A percentile compares a stretch with the other conserved stretches of the same genome.
Conservation (phyloP, 2,113 vertebrate species). For the Pseudopipra pipra region DNA sequence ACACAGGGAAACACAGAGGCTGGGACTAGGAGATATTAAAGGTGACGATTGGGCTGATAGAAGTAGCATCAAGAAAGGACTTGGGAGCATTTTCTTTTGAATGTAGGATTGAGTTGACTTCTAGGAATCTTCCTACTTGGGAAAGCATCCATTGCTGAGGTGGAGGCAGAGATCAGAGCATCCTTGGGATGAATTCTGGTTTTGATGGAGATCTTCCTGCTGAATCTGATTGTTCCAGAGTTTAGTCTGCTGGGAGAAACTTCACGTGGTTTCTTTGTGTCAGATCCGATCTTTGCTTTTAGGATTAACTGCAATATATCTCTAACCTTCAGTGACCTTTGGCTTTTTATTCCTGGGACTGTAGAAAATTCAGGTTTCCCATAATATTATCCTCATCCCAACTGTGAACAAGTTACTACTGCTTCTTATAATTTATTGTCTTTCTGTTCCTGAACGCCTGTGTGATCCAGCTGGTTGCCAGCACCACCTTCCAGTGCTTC, state of each 20-base stretch:
- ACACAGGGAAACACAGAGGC: background rate
- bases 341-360: slow-evolving; percentile 25
- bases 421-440: slow-evolving; percentile 65
- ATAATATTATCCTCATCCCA: slow-evolving; percentile 43
- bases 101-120: background rate
- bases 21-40: background rate
- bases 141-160: background rate
- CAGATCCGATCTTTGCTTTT: background rate
- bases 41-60: background rate
- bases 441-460: slow-evolving; percentile 18
- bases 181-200: background rate
- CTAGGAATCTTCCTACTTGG: background rate
- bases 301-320: background rate
- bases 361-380: slow-evolving; percentile 56
- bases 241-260: background rate
- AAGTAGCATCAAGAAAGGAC: background rate
- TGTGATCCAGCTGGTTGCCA: slow-evolving; percentile 6
- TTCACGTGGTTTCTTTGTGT: background rate
- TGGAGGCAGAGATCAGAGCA: background rate
- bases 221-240: background rate
- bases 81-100: background rate
- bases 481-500: slow-evolving; percentile 54
- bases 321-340: slow-evolving; percentile 7
- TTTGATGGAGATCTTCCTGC: background rate
- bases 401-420: slow-evolving; percentile 65